Evolutionary conservation across 2,113 vertebrate genomes (phyloP).

Genomic region (Cyprinodon variegatus): DNA sequence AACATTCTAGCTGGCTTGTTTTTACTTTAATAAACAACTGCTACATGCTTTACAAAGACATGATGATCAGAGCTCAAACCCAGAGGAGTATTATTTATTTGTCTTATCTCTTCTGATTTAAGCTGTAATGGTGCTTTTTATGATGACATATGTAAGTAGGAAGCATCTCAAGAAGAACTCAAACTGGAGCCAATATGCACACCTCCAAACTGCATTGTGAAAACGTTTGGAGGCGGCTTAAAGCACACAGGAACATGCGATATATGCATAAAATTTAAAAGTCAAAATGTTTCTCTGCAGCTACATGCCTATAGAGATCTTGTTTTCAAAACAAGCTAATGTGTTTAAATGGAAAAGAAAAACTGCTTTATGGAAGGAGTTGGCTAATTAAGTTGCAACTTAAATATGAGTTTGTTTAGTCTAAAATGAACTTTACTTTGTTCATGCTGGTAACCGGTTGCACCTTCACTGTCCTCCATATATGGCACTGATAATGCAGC

Average conservation of each 20-base stretch:
- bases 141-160: not conserved
- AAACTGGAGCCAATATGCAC: not conserved
- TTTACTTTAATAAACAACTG: not conserved
- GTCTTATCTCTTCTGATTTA: not conserved
- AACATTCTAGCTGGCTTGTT: not conserved
- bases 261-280: not conserved
- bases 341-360: not conserved
- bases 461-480: not conserved
- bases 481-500: not conserved
- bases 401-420: not conserved
- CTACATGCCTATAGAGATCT: not conserved
- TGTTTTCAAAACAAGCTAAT: not conserved
- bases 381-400: not conserved
- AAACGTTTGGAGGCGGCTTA: not conserved
- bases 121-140: not conserved
- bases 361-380: too few relatives aligned
- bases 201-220: conserved; percentile 6
- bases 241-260: not conserved
- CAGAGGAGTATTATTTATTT: too few relatives aligned
- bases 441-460: not conserved
- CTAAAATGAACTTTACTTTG: not conserved
- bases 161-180: not conserved
- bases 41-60: not conserved
- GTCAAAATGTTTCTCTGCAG: not conserved
- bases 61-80: not conserved